These are phyloP conservation scores for Nysson spinosus DNA, from an alignment of 2,888 invertebrate genomes.

Conservation along the genomic window DNA sequence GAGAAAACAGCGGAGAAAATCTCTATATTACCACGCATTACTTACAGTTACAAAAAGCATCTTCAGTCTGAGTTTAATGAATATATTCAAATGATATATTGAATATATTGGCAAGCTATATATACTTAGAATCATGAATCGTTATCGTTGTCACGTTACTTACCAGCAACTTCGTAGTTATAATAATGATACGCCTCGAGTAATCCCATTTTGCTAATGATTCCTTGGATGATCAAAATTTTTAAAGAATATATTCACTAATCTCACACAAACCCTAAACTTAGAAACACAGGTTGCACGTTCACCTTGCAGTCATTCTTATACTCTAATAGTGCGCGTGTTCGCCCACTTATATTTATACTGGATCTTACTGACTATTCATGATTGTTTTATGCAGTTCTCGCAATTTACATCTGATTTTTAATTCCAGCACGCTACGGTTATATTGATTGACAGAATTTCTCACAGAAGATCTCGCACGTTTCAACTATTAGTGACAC, in stretches of 20 bases:
- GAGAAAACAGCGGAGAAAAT: no score
- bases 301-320: background rate
- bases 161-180: background rate
- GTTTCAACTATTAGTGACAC: no score
- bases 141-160: slow-evolving; percentile 6
- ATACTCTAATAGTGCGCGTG: background rate
- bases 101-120: background rate
- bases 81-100: background rate
- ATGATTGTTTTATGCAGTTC: background rate
- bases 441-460: no score
- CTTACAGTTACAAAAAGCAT: no score
- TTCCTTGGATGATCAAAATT: no score
- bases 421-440: background rate
- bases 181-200: background rate
- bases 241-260: no score
- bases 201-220: slow-evolving; percentile 1
- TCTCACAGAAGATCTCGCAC: no score
- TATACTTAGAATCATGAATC: no score
- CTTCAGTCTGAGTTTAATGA: no score
- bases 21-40: no score
- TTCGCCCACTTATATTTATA: slow-evolving; percentile 6
- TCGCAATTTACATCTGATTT: background rate
- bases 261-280: no score
- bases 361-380: background rate
- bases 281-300: no score